phyloP scores from a whole-genome alignment of 2,113 vertebrate genomes.

The Heterotis niloticus region DNA sequence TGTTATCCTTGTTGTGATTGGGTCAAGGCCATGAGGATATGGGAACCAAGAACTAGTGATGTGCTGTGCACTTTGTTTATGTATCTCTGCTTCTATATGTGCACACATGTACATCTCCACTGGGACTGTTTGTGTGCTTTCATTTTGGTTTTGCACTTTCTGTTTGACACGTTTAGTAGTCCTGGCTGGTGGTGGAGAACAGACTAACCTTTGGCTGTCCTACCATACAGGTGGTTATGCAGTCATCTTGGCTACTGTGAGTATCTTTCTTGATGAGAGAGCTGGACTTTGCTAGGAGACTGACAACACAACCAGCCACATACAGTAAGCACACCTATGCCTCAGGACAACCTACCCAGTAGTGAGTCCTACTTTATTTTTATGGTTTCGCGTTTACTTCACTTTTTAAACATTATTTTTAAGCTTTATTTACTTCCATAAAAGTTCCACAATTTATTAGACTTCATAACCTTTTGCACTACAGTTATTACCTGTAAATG shows the following conservation, averaged over 20 bases:
- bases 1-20: no score
- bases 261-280: conserved; percentile 2
- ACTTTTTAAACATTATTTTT: neutral
- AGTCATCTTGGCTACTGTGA: conserved; percentile 30
- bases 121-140: conserved; percentile 31
- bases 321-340: neutral
- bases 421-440: neutral
- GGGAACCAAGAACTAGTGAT: neutral
- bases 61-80: neutral
- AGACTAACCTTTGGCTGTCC: conserved; percentile 54
- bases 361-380: neutral
- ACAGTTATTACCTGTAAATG: neutral
- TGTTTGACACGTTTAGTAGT: conserved; percentile 31
- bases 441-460: conserved; percentile 2
- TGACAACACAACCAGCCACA: neutral
- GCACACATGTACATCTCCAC: neutral
- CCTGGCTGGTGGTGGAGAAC: conserved; percentile 38
- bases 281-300: conserved; percentile 9
- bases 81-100: conserved; percentile 38
- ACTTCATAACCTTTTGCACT: neutral
- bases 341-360: neutral
- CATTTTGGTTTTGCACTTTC: conserved; percentile 33
- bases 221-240: conserved; percentile 37
- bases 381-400: neutral
- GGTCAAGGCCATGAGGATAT: neutral